phyloP scores from a whole-genome alignment of 1,140 invertebrate genomes.

The Globodera rostochiensis region DNA sequence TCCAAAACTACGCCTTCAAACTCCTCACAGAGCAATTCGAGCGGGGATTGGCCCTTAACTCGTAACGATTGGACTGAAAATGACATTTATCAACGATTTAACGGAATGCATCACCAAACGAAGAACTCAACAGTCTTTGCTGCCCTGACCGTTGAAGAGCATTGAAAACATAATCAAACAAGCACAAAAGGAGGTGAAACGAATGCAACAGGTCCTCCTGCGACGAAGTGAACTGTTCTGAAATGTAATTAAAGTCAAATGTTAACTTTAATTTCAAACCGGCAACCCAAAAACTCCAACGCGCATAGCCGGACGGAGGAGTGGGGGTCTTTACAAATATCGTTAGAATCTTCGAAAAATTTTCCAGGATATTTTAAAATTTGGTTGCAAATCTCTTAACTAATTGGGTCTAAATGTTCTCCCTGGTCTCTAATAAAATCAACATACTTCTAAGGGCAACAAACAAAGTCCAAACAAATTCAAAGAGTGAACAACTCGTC shows the following conservation, averaged over 20 bases:
- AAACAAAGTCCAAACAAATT: slow-evolving; percentile 55
- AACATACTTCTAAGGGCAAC: slow-evolving; percentile 54
- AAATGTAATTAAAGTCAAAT: slow-evolving; percentile 10
- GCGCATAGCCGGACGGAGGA: neutral
- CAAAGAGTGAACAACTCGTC: slow-evolving; percentile 47
- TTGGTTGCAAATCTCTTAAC: too few species aligned
- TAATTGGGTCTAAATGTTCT: too few species aligned
- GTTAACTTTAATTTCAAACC: neutral
- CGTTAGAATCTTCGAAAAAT: too few species aligned
- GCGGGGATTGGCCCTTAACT: slow-evolving; percentile 23
- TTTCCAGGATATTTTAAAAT: too few species aligned
- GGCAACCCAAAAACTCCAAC: slow-evolving; percentile 11
- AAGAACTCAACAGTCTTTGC: slow-evolving; percentile 44
- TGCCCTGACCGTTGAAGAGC: slow-evolving; percentile 40
- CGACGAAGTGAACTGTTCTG: slow-evolving; percentile 41
- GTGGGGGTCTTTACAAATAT: too few species aligned
- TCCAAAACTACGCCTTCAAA: slow-evolving; percentile 80
- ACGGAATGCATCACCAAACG: slow-evolving; percentile 37
- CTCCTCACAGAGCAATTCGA: slow-evolving; percentile 78
- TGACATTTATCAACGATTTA: neutral
- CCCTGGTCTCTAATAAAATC: neutral
- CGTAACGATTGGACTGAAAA: slow-evolving; percentile 26
- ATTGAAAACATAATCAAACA: slow-evolving; percentile 46
- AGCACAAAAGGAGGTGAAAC: slow-evolving; percentile 51
- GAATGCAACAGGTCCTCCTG: slow-evolving; percentile 54